Evolutionary conservation across 2,797 vertebrate genomes (phyloP).

Genomic region (Myripristis jacobus): DNA sequence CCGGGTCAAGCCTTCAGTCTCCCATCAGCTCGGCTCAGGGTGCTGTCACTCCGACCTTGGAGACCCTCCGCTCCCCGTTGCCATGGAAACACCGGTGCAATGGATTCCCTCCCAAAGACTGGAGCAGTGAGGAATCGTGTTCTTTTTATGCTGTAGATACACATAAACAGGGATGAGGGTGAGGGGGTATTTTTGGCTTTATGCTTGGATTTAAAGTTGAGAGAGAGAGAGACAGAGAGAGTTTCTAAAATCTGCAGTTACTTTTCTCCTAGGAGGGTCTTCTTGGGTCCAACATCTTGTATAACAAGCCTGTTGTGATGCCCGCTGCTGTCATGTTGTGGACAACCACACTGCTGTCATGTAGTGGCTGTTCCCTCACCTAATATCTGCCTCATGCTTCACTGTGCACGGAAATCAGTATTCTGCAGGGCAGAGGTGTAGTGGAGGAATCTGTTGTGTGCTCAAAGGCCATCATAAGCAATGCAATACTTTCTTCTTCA

Average conservation of each 20-base stretch:
- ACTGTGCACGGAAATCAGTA: slow-evolving; percentile 44
- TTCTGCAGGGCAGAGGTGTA: slow-evolving; percentile 22
- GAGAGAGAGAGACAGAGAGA: too few species aligned
- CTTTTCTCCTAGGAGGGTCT: slow-evolving; percentile 20
- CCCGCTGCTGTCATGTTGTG: slow-evolving; percentile 35
- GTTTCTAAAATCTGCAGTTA: slow-evolving; percentile 21
- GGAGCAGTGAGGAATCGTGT: slow-evolving; percentile 56
- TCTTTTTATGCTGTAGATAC: slow-evolving; percentile 16
- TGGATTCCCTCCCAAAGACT: slow-evolving; percentile 76
- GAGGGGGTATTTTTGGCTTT: slow-evolving; percentile 55
- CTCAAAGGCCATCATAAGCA: slow-evolving; percentile 30
- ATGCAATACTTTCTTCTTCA: slow-evolving; percentile 37
- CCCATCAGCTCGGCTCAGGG: slow-evolving; percentile 54
- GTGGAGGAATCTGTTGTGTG: slow-evolving; percentile 22
- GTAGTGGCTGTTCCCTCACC: slow-evolving; percentile 36
- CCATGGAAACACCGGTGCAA: slow-evolving; percentile 88
- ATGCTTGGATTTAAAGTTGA: slow-evolving; percentile 41
- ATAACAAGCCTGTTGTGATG: slow-evolving; percentile 40
- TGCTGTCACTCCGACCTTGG: slow-evolving; percentile 85
- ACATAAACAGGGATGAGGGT: slow-evolving; percentile 43
- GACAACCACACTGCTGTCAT: slow-evolving; percentile 9
- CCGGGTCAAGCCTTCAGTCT: slow-evolving; percentile 64
- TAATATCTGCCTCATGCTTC: slow-evolving; percentile 53
- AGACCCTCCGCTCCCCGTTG: slow-evolving; percentile 82
- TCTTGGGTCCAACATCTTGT: background rate